Conservation (phyloP, 2,888 invertebrate genomes). For the Campaea margaritaria region DNA sequence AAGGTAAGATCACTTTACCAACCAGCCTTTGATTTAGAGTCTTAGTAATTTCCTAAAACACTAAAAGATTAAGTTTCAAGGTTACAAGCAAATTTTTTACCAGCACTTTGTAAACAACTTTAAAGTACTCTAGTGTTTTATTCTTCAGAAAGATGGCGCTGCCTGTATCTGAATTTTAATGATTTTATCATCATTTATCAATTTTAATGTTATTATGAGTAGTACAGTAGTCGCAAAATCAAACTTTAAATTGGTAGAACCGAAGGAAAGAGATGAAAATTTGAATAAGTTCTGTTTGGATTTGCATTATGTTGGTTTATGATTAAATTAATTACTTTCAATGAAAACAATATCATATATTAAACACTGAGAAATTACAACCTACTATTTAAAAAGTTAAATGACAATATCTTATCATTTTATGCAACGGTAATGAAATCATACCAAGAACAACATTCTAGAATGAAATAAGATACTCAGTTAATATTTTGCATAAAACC, state of each 20-base stretch:
- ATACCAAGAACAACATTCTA: background rate
- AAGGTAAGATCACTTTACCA: background rate
- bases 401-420: too few species aligned
- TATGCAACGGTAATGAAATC: too few species aligned
- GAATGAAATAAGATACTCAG: background rate
- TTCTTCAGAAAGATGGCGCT: conserved; percentile 63
- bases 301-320: too few species aligned
- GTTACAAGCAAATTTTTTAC: conserved; percentile 40
- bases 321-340: too few species aligned
- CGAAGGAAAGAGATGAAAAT: conserved; percentile 1
- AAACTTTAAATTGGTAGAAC: background rate
- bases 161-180: conserved; percentile 44
- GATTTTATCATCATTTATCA: conserved; percentile 16
- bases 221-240: conserved; percentile 13
- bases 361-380: too few species aligned
- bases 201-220: conserved; percentile 5
- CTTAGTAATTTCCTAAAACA: conserved; percentile 28
- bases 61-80: conserved; percentile 47
- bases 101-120: conserved; percentile 36
- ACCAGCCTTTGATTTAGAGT: conserved; percentile 14
- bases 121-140: conserved; percentile 43
- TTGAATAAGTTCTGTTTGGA: too few species aligned
- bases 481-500: background rate
- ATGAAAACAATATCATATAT: too few species aligned
- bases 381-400: too few species aligned